A percentile compares a stretch with the other conserved stretches of the same genome.
Conservation (phyloP, 2,113 vertebrate species). For the Dendropsophus ebraccatus region DNA sequence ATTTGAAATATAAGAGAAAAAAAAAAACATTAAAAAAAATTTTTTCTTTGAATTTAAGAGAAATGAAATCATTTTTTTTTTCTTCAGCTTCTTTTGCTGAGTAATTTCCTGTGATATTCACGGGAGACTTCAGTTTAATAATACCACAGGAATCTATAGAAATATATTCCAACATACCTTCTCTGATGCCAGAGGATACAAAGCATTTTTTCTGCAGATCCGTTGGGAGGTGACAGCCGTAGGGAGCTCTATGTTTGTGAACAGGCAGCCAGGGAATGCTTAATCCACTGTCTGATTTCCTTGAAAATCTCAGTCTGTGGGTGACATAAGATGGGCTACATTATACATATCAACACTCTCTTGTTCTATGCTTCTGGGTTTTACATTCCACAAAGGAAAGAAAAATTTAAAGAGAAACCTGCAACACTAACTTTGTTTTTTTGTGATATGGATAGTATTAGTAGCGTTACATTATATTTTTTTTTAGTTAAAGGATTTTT, state of each 20-base stretch:
- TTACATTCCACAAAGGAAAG: conserved; percentile 7
- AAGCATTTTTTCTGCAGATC: conserved; percentile 41
- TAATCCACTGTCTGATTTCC: conserved; percentile 37
- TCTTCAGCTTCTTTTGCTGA: conserved; percentile 9
- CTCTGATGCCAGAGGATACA: conserved; percentile 20
- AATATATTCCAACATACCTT: conserved; percentile 50
- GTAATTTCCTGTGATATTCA: conserved; percentile 36
- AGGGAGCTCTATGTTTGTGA: conserved; percentile 47
- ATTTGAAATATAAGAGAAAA: neutral
- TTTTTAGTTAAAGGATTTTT: neutral
- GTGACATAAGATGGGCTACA: conserved; percentile 39
- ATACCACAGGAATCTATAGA: conserved; percentile 42
- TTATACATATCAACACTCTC: conserved; percentile 50
- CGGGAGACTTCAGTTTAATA: conserved; percentile 29
- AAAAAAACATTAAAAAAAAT: neutral
- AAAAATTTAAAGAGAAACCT: conserved; percentile 39
- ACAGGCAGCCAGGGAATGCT: conserved; percentile 40
- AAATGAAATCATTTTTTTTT: neutral
- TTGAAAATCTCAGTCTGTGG: conserved; percentile 39
- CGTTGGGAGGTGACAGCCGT: conserved; percentile 36
- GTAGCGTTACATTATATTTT: neutral
- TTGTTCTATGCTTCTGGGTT: conserved; percentile 27
- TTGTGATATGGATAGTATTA: neutral
- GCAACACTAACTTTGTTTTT: neutral
- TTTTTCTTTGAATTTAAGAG: neutral